Base-by-base conservation (phyloP, 2,113 vertebrate species). In the Australoheros scitulus region DNA sequence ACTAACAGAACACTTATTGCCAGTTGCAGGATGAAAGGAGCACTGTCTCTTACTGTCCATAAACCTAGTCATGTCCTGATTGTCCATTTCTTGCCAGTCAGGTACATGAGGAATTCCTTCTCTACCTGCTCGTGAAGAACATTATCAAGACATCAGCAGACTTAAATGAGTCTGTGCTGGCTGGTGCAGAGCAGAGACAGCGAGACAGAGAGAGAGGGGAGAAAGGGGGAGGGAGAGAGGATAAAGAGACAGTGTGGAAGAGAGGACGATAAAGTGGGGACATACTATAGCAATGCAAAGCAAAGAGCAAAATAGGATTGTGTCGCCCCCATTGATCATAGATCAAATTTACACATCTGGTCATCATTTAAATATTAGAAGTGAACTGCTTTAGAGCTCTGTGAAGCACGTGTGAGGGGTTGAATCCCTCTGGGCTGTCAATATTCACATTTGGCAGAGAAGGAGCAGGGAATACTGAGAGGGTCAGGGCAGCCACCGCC, bases 71-170 rank as follows among this genome's bases (percentile, higher is more conserved):
- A 26, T 77, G 63, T 61, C 64, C 72, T 50, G 50, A 83, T 87
- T 50, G 14, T 38, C 88, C 88, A 76, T 86, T 85, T 90, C 64
- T 79, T 58, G 80, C 41, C 82, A 74, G 79, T 87, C 74, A 88
- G 59, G 41, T 36, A 79, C 79, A 78, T 89, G 89, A 92, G 81
- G 79, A 91, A 87, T 90, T 86, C 83, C 80, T 87, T 52, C 88
- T 88, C 65, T 87, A 92, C 88, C 89, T 91, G 85, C 80, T 85
- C 65, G 70, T 78, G 86, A 90, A 88, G 76, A 90, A 82, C 76
- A 79, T 90, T 90, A 92, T 91, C 87, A 93, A 94, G 92, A 90
- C 89, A 91, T 92, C 92, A 92, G 88, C 87, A 83, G 83, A 83
- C 76, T 88, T 75, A 92, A 90, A 93, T 89, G 88, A 93, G 91